A percentile compares a stretch with the other conserved stretches of the same genome.
Evolutionary conservation across 2,888 invertebrate genomes (phyloP).

Genomic region (Oxycera nigricornis): DNA sequence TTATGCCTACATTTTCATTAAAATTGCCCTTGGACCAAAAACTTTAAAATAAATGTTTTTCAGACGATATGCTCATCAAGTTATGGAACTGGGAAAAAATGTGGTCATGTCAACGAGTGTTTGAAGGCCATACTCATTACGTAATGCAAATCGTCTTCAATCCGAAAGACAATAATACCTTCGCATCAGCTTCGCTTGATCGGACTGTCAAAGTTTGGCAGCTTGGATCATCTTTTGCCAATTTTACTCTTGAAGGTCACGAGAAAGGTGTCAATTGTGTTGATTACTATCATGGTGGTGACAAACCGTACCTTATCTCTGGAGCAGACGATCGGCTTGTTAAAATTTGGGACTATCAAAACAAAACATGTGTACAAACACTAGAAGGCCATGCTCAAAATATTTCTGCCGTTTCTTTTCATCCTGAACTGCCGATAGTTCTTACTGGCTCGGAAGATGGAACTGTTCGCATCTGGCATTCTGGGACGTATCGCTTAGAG

Average conservation of each 20-base stretch:
- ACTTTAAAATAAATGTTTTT: not conserved
- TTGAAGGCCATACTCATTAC: constrained; percentile 99
- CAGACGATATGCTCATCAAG: constrained; percentile 98
- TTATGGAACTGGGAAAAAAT: constrained; percentile 99
- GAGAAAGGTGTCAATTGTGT: constrained; percentile 99
- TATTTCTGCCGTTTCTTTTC: constrained; percentile 94
- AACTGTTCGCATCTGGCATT: constrained; percentile 97
- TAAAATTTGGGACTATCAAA: constrained; percentile 99
- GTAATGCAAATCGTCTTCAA: constrained; percentile 99
- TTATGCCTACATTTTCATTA: not conserved
- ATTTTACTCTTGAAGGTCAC: constrained; percentile 97
- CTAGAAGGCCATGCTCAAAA: constrained; percentile 97
- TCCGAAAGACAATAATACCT: constrained; percentile 99
- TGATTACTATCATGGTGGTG: constrained; percentile 98
- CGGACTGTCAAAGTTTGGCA: constrained; percentile 99
- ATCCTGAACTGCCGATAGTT: constrained; percentile 96
- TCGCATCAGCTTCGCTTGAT: constrained; percentile 98
- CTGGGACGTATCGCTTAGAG: constrained; percentile 96
- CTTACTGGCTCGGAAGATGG: constrained; percentile 98
- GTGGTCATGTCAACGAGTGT: constrained; percentile 98
- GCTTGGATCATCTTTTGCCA: constrained; percentile 94
- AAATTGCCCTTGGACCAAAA: not conserved
- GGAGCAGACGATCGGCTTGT: constrained; percentile 98
- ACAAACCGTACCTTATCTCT: constrained; percentile 98
- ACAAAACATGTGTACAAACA: constrained; percentile 99